Conservation (phyloP, 2,797 vertebrate genomes). For the Acipenser transmontanus region DNA sequence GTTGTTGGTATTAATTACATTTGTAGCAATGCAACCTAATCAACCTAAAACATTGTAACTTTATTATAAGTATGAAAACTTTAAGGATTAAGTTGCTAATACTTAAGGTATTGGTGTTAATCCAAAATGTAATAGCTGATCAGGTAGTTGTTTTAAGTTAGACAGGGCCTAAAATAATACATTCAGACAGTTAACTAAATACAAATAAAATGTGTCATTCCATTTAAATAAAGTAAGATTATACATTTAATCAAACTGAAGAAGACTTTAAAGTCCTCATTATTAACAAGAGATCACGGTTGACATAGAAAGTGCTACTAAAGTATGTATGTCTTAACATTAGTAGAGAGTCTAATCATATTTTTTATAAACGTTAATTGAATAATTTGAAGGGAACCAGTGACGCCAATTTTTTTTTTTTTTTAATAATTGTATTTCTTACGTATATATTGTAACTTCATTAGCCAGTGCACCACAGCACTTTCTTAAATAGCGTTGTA, state of each 20-base stretch:
- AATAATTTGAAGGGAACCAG: slow-evolving; percentile 59
- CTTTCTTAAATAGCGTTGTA: no score
- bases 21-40: no score
- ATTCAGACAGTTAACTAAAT: neutral
- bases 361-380: no score
- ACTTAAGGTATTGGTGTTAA: no score
- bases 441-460: slow-evolving; percentile 28
- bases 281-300: slow-evolving; percentile 43
- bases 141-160: slow-evolving; percentile 34
- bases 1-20: no score
- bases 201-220: no score
- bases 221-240: slow-evolving; percentile 30
- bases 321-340: slow-evolving; percentile 16
- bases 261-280: no score
- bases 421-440: no score
- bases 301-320: slow-evolving; percentile 66
- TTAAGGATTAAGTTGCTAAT: slow-evolving; percentile 75
- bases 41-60: slow-evolving; percentile 32
- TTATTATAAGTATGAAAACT: slow-evolving; percentile 85
- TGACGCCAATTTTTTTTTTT: slow-evolving; percentile 38
- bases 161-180: no score
- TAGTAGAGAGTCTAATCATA: no score
- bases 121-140: slow-evolving; percentile 59
- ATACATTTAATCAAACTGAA: no score
- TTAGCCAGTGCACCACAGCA: no score